Evolutionary conservation across 1,140 invertebrate genomes (phyloP).

Genomic region (Platyura marginata): DNA sequence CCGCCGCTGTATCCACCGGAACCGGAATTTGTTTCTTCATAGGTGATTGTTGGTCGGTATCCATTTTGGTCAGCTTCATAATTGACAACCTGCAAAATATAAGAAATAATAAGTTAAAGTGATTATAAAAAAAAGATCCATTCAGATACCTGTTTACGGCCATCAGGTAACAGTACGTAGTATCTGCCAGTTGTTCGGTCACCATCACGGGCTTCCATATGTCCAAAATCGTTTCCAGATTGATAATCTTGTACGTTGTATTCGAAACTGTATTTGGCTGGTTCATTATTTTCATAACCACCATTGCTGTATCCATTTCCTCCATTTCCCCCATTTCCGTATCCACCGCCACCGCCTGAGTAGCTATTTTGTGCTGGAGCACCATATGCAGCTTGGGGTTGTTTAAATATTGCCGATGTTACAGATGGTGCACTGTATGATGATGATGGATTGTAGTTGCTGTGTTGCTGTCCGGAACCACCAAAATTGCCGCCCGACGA

Average conservation of each 20-base stretch:
- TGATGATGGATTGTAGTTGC: conserved; percentile 16
- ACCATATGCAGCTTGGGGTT: conserved; percentile 5
- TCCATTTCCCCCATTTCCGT: conserved; percentile 27
- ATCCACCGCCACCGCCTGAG: conserved; percentile 14
- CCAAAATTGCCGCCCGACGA: neutral
- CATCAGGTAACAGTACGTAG: conserved; percentile 55
- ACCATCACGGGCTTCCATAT: conserved; percentile 47
- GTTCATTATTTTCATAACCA: conserved; percentile 28
- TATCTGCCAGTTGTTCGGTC: conserved; percentile 46
- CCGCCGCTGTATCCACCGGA: conserved; percentile 13
- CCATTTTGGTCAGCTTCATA: conserved; percentile 59
- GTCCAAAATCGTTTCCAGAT: conserved; percentile 50
- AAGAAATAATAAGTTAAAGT: conserved; percentile 1
- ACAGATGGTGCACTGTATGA: conserved; percentile 20
- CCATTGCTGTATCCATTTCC: conserved; percentile 17
- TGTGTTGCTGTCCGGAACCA: neutral
- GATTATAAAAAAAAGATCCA: too few relatives aligned
- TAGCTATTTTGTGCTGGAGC: conserved; percentile 10
- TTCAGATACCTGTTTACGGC: conserved; percentile 42
- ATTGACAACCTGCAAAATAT: conserved; percentile 37
- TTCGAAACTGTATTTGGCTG: conserved; percentile 55
- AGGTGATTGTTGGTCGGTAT: conserved; percentile 56
- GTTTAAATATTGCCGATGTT: conserved; percentile 24
- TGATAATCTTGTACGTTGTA: conserved; percentile 49
- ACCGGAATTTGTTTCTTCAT: conserved; percentile 38